phyloP scores from a whole-genome alignment of 2,797 vertebrate species.

The Amphiprion clarkii region DNA sequence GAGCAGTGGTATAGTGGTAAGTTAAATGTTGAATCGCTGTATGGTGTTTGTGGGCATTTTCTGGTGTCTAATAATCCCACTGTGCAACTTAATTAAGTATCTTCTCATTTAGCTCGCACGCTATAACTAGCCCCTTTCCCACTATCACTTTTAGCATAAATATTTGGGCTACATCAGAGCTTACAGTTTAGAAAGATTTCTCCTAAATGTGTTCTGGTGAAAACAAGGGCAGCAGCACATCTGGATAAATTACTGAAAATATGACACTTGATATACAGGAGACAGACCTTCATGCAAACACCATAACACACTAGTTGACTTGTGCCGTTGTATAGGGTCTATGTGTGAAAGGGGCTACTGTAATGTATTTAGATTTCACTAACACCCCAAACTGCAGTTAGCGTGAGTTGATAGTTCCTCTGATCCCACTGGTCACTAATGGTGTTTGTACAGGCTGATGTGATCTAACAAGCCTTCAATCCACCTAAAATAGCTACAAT shows the following conservation, averaged over 20 bases:
- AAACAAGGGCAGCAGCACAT: neutral
- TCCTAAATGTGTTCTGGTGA: neutral
- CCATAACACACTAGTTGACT: neutral
- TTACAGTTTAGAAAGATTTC: neutral
- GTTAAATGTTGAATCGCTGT: slow-evolving; percentile 41
- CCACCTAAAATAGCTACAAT: neutral
- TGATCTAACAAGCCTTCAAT: slow-evolving; percentile 21
- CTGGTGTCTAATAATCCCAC: slow-evolving; percentile 42
- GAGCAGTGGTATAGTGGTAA: slow-evolving; percentile 77
- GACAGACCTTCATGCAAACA: neutral
- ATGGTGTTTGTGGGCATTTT: slow-evolving; percentile 52
- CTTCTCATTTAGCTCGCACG: slow-evolving; percentile 14
- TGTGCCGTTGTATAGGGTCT: neutral
- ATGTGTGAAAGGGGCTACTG: slow-evolving; percentile 42
- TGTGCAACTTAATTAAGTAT: slow-evolving; percentile 16
- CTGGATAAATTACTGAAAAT: neutral
- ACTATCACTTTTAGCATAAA: neutral
- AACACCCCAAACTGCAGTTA: slow-evolving; percentile 1
- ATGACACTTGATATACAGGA: neutral
- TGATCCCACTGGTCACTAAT: slow-evolving; percentile 34
- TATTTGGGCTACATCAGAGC: neutral
- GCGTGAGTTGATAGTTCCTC: slow-evolving; percentile 4
- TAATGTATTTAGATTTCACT: slow-evolving; percentile 9
- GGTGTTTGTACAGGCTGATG: neutral
- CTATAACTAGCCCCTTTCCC: slow-evolving; percentile 46